Evolutionary conservation across 2,888 invertebrate species (phyloP).

Genomic region (Scaptomyza reducta): DNA sequence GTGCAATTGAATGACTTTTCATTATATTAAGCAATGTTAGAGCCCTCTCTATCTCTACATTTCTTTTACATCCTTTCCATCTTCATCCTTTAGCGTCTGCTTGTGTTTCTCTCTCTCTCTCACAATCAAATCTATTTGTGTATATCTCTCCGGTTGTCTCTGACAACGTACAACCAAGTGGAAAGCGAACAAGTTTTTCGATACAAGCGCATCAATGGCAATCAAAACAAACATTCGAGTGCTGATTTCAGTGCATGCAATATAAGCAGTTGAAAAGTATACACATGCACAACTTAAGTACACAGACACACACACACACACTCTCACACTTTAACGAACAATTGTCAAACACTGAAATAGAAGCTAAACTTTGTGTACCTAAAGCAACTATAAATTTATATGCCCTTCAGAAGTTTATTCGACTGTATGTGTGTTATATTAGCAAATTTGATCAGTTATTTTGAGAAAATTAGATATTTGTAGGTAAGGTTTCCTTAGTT

Average conservation of each 20-base stretch:
- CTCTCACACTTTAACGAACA: slow-evolving; percentile 23
- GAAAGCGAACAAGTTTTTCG: slow-evolving; percentile 50
- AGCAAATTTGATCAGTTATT: background rate
- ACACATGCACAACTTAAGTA: slow-evolving; percentile 24
- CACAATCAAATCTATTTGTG: slow-evolving; percentile 9
- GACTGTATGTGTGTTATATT: background rate
- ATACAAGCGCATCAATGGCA: slow-evolving; percentile 71
- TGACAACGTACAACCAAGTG: slow-evolving; percentile 32
- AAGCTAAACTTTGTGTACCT: background rate
- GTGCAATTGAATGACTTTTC: slow-evolving; percentile 73
- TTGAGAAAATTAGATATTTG: background rate
- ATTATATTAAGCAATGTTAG: slow-evolving; percentile 56
- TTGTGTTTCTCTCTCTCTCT: too few relatives aligned
- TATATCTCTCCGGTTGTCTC: slow-evolving; percentile 16
- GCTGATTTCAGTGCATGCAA: slow-evolving; percentile 75
- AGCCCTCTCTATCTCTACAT: slow-evolving; percentile 15
- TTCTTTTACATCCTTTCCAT: slow-evolving; percentile 4
- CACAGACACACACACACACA: slow-evolving; percentile 1
- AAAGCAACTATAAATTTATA: slow-evolving; percentile 24
- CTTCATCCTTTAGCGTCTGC: background rate
- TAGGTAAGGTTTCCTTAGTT: too few relatives aligned
- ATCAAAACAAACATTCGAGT: slow-evolving; percentile 76
- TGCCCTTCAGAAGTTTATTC: slow-evolving; percentile 12
- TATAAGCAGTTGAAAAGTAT: slow-evolving; percentile 67
- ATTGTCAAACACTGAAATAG: slow-evolving; percentile 36